Evolutionary conservation across 2,797 vertebrate genomes (phyloP).

Genomic region (Acomys russatus): DNA sequence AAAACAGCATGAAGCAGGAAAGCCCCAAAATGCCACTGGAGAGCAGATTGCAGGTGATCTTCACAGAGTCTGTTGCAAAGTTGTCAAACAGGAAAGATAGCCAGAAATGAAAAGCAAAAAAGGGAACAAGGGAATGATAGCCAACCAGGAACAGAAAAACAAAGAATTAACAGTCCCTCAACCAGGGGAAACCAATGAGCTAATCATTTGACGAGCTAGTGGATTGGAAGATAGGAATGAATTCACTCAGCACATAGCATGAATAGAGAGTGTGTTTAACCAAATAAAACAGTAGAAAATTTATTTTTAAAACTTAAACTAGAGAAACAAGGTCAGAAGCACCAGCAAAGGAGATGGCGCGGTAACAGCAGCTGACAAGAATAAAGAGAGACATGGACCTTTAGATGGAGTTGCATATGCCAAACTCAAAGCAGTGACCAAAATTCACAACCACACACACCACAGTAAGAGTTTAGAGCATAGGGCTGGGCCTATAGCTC

Average conservation of each 20-base stretch:
- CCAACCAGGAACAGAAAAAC: conserved; percentile 21
- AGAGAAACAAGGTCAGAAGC: not conserved
- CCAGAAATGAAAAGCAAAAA: not conserved
- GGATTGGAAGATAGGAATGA: not conserved
- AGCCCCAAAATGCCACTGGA: not conserved
- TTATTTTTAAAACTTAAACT: not conserved
- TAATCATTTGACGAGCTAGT: not conserved
- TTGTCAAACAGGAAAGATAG: not conserved
- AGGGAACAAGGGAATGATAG: not conserved
- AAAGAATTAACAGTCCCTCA: not conserved
- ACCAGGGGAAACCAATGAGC: not conserved
- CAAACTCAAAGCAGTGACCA: not conserved
- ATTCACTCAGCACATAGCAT: conserved; percentile 3
- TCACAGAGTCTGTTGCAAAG: not conserved
- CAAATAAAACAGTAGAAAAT: not conserved
- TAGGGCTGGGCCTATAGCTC: not conserved
- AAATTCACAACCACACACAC: not conserved
- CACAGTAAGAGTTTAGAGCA: not conserved
- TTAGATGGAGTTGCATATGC: not conserved
- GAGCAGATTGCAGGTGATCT: not conserved
- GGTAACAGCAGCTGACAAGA: not conserved
- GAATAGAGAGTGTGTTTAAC: not conserved
- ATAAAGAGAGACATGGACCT: not conserved
- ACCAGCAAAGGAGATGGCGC: not conserved
- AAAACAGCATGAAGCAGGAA: not conserved